Base-by-base conservation (phyloP, 2,113 vertebrate genomes). In the Rallus limicola region DNA sequence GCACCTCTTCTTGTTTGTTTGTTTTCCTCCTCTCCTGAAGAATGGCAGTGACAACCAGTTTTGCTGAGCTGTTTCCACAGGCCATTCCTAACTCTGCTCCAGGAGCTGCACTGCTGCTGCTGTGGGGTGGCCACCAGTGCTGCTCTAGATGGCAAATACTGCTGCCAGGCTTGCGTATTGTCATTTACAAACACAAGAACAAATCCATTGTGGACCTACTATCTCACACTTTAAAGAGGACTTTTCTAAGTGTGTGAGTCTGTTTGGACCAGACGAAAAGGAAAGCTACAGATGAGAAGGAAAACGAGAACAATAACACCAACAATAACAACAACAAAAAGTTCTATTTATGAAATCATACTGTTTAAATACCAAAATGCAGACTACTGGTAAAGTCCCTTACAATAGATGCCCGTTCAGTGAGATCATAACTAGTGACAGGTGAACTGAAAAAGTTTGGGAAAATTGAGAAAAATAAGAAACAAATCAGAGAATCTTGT, bases 191-290 rank as follows among this genome's bases (percentile, higher is more conserved):
- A 63, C 93, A 89, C 86, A 92, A n/a, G 78, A 93, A 94, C 92
- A 92, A 95, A 90, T 91, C 93, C 93, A 87, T n/a, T 71, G 74
- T 65, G 88, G 67, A 70, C 75, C 90, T 93, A 74, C 46, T 79
- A 53, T 25, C 71, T 92, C 55, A 90, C 46, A 62, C 70, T 75
- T 90, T 40, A 88, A 63, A 85, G 26, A 89, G 60, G 72, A 84
- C 34, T 94, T 82, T 77, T 82, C 63, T 82, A 95, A 83, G 60
- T 62, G 85, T 72, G 63, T 55, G 84, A 70, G 65, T 92, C 77
- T 85, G 52, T 78, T 94, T 46, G 88, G 94, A 97, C 95, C 93
- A 96, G 92, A 94, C 53, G 83, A 79, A 95, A 96, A 70, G 46
- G 80, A 97, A 96, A 95, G 46, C 86, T 89, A 71, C 2, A 29